Percentiles rank a stretch among this genome's conserved stretches.
Evolutionary conservation across 2,113 vertebrate genomes (phyloP).

Genomic region (Telmatochromis bifrenatus): DNA sequence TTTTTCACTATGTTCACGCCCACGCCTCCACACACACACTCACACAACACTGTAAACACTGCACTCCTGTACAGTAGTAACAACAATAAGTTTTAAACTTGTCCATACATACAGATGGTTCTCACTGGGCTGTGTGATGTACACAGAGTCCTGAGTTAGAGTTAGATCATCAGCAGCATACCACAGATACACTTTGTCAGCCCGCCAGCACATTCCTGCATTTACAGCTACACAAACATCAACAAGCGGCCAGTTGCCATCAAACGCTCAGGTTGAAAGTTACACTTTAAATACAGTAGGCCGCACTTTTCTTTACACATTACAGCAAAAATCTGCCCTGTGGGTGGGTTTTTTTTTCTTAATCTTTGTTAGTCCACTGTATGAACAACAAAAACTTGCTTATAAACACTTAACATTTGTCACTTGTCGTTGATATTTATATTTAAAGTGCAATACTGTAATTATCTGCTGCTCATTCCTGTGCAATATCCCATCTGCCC

Average conservation of each 20-base stretch:
- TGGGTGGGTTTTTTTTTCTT: background rate
- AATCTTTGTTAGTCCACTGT: background rate
- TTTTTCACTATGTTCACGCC: background rate
- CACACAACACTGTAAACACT: background rate
- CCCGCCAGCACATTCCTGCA: background rate
- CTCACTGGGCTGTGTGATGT: background rate
- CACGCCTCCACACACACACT: background rate
- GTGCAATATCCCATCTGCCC: too few relatives aligned
- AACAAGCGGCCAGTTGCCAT: background rate
- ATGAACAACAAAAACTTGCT: background rate
- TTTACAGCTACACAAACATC: background rate
- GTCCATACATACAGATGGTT: background rate
- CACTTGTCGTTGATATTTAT: too few relatives aligned
- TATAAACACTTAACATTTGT: background rate
- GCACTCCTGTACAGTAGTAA: background rate
- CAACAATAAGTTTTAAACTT: background rate
- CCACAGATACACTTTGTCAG: background rate
- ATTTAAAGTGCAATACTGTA: too few relatives aligned
- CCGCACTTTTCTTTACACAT: fast-evolving
- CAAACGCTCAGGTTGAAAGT: background rate
- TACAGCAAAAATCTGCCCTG: background rate
- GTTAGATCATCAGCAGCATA: background rate
- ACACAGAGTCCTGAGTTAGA: background rate
- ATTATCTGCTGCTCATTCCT: too few relatives aligned
- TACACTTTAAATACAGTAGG: background rate